A percentile compares a stretch with the other conserved stretches of the same genome.
phyloP scores from a whole-genome alignment of 1,140 invertebrate genomes.

The Paraescarpia echinospica region DNA sequence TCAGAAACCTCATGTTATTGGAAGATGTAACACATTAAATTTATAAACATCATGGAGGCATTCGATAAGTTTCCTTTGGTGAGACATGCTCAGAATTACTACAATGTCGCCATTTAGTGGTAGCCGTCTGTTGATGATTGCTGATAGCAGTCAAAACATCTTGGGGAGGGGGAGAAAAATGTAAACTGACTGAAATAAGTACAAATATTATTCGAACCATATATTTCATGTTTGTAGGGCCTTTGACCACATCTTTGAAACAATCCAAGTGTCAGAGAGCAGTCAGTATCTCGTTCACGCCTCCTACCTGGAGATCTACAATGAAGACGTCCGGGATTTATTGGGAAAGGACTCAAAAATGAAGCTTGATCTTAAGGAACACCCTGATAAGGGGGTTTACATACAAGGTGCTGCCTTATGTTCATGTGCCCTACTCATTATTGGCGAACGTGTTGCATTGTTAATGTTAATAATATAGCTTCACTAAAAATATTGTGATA shows the following conservation, averaged over 20 bases:
- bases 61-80: no score
- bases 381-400: slow-evolving; percentile 78
- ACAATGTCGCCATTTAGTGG: no score
- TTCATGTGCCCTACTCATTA: background rate
- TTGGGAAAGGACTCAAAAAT: slow-evolving; percentile 69
- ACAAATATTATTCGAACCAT: no score
- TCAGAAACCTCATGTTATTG: no score
- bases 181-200: no score
- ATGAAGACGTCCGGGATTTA: slow-evolving; percentile 82
- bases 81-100: no score
- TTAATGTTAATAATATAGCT: background rate
- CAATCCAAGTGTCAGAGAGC: slow-evolving; percentile 76
- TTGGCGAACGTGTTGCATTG: no score
- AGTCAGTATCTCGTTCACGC: slow-evolving; percentile 84
- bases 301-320: slow-evolving; percentile 94
- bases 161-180: no score
- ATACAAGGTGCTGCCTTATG: slow-evolving; percentile 66
- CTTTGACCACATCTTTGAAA: slow-evolving; percentile 91
- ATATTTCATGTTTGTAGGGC: slow-evolving; percentile 61
- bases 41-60: no score
- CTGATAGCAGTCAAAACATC: no score
- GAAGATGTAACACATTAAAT: no score
- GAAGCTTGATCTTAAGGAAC: slow-evolving; percentile 78
- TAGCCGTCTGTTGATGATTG: no score
- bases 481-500: background rate